phyloP scores from a whole-genome alignment of 2,888 invertebrate species.

The Dryobotodes eremita region DNA sequence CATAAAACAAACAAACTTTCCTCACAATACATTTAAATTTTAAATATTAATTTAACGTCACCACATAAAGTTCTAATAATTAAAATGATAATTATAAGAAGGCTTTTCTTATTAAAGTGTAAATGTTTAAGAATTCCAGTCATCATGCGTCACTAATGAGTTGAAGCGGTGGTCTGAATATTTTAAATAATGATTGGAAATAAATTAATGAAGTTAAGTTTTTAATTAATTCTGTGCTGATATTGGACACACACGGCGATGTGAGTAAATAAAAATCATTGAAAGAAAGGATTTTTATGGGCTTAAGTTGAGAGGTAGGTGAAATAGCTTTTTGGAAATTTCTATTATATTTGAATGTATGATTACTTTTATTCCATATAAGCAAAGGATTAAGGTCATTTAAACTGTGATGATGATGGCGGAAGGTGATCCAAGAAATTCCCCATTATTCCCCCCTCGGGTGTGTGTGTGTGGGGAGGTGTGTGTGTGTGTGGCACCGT shows the following conservation, averaged over 20 bases:
- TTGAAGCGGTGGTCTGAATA: conserved; percentile 51
- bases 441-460: too few relatives aligned
- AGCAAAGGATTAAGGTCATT: not conserved
- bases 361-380: not conserved
- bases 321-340: not conserved
- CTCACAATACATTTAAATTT: conserved; percentile 10
- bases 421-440: not conserved
- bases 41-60: conserved; percentile 19
- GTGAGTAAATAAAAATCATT: not conserved
- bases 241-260: conserved; percentile 33
- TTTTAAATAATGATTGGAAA: conserved; percentile 43
- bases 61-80: conserved; percentile 25
- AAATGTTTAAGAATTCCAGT: conserved; percentile 34
- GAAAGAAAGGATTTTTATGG: not conserved
- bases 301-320: not conserved
- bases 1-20: conserved; percentile 14
- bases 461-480: too few relatives aligned
- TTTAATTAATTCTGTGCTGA: conserved; percentile 41
- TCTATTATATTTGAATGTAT: not conserved
- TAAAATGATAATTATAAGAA: conserved; percentile 38
- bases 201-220: conserved; percentile 47
- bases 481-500: too few relatives aligned
- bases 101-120: conserved; percentile 30
- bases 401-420: not conserved
- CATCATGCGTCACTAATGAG: conserved; percentile 44